Evolutionary conservation across 2,113 vertebrate species (phyloP), one percentile per base, ranked within the genome.

Genomic region (Myiopsitta monachus): DNA sequence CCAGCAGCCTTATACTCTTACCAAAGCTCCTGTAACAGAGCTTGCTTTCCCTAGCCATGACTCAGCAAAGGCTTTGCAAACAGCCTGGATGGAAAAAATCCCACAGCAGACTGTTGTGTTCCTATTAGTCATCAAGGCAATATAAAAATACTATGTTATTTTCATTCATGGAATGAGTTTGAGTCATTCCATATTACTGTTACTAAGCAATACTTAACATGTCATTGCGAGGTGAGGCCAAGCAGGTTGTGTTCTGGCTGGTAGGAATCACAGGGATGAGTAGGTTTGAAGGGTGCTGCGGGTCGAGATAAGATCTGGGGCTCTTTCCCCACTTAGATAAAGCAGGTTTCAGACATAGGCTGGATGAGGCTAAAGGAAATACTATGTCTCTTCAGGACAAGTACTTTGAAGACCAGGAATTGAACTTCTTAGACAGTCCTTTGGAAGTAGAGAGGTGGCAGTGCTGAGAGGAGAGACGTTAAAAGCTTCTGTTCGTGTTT

Each of bases 151-250:
- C 74, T 82, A 1, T 26, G 44, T 84, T 90, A 33, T 54, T 91
- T 95, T 94, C 94, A 96, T 94, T 96, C 87, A 77, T 63, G 74
- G 91, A 87, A 81, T 79, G 82, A 91, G 39, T 89, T 85, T 14
- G 81, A 87, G 77, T 95, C 92, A 89, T 59, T 87, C 83, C 3
- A 1, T 55, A 26, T 72, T 51, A 43, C 87, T 1, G 70, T 89
- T 92, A 87, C 81, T 78, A 94, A 92, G 95, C 96, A 96, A 67
- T 96, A 92, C 79, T 84, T 84, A 73, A 43, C 7, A 3, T 46
- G 52, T 41, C 86, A 39, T 91, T 94, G 67, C 0, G 3, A 88
- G 51, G 83, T 83, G 52, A 88, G 62, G 54, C 74, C 4, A 1
- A 52, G 64, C 26, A 47, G 36, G 64, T 67, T 55, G 51, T 52